Evolutionary conservation across 2,797 vertebrate genomes (phyloP), one percentile per base, ranked within the genome.

Genomic region (Rhadinocentrus ornatus): DNA sequence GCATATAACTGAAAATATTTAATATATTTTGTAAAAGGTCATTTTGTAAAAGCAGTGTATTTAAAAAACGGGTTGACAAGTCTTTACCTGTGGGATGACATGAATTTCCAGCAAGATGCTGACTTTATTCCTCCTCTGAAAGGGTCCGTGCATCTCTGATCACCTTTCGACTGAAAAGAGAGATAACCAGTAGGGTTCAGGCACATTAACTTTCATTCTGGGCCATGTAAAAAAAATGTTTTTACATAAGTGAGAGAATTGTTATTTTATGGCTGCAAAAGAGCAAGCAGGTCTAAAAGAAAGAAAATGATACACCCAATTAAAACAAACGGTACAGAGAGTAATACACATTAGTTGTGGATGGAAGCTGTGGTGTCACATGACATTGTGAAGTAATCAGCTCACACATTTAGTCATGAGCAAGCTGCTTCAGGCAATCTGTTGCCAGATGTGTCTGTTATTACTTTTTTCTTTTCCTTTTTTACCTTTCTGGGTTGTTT

Each of bases 91-190:
- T 50, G 46, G 41, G 39, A 12, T 41, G 15, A 15, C 12, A 41
- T n/a, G 41, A 74, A 32, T 58, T 46, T 55, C 7, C 46, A 67
- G 46, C 27, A 46, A 62, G 34, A 37, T 26, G 8, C 44, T 73
- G 66, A 78, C 61, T 69, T 54, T 34, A 13, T 24, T 56, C 15
- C 24, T 13, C 16, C 41, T 71, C 56, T 55, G 31, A 29, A 4
- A 16, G 15, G 20, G 20, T n/a, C n/a, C n/a, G n/a, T n/a, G n/a
- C n/a, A n/a, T 12, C 69, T 71, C 63, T 50, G 52, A 76, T 55
- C 60, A 62, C 50, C 16, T 58, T 50, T 61, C 35, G 48, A 57
- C 27, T 53, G 64, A 77, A 69, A 16, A 46, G 20, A 61, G 35
- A 54, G 22, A 39, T 37, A 29, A 44, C 48, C 59, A n/a, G 15